phyloP scores from a whole-genome alignment of 2,113 vertebrate species.

The Theristicus caerulescens region DNA sequence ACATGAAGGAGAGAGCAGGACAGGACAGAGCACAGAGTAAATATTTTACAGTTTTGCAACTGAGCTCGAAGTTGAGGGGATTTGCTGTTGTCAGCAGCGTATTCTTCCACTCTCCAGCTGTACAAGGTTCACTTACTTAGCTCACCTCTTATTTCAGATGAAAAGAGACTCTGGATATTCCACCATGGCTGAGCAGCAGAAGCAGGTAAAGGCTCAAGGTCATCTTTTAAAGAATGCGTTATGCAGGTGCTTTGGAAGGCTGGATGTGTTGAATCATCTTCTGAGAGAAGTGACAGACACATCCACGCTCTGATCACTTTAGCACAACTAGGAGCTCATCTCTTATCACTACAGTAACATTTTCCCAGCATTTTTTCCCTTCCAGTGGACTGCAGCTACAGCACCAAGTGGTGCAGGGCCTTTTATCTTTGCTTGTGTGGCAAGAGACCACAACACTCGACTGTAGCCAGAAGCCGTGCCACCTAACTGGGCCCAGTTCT shows the following conservation, averaged over 20 bases:
- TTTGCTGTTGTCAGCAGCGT: not conserved
- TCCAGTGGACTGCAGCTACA: not conserved
- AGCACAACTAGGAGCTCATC: not conserved
- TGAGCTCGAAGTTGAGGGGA: not conserved
- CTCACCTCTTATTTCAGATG: constrained; percentile 68
- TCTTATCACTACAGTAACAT: not conserved
- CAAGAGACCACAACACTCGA: not conserved
- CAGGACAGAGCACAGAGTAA: not conserved
- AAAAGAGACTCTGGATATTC: not conserved
- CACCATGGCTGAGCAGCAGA: not conserved
- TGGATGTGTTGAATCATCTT: not conserved
- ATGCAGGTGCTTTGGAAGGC: not conserved
- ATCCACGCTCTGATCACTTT: not conserved
- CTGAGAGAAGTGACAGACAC: not conserved
- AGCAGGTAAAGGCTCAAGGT: constrained; percentile 52
- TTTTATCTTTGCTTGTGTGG: not conserved
- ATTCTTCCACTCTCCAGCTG: not conserved
- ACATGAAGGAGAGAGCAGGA: not conserved
- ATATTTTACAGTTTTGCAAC: not conserved
- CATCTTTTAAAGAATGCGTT: not conserved
- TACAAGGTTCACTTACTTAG: not conserved
- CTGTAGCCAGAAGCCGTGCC: not conserved
- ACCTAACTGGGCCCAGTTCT: not conserved
- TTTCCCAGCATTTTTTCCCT: not conserved
- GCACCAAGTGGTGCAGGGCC: not conserved